These are phyloP conservation scores for Melipona quadrifasciata DNA, from an alignment of 1,140 invertebrate species.

Conservation along the genomic window DNA sequence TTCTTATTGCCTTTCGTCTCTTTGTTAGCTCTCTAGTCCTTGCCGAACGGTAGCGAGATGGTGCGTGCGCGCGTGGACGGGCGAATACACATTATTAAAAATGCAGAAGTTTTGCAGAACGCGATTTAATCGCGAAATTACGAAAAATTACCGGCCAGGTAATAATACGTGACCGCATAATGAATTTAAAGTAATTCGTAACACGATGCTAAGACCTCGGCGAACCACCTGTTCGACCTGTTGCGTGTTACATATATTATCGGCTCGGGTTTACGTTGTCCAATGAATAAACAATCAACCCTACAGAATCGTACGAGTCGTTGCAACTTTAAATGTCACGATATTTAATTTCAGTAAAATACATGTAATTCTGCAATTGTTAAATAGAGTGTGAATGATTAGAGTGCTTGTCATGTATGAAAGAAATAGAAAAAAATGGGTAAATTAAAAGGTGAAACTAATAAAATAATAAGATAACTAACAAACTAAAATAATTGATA, in stretches of 20 bases:
- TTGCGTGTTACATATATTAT: background rate
- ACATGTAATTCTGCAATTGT: background rate
- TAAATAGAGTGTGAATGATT: background rate
- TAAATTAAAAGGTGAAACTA: too few species aligned
- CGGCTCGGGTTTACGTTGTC: background rate
- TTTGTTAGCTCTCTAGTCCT: background rate
- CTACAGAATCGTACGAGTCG: background rate
- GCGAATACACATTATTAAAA: slow-evolving; percentile 27
- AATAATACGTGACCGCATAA: slow-evolving; percentile 46
- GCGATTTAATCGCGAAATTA: slow-evolving; percentile 47
- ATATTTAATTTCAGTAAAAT: too few species aligned
- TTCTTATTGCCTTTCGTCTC: background rate
- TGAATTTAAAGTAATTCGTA: slow-evolving; percentile 33
- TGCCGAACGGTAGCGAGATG: background rate
- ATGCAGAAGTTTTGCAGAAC: slow-evolving; percentile 32
- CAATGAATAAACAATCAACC: background rate
- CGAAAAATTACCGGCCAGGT: slow-evolving; percentile 36
- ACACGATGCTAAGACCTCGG: background rate
- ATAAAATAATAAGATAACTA: background rate
- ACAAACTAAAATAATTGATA: background rate
- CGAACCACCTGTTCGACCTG: background rate
- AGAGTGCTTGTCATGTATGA: background rate
- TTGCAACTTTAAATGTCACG: too few species aligned
- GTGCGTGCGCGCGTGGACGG: background rate
- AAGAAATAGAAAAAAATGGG: background rate